Evolutionary conservation across 2,888 invertebrate genomes (phyloP).

Genomic region (Drosophila flavopinicola): DNA sequence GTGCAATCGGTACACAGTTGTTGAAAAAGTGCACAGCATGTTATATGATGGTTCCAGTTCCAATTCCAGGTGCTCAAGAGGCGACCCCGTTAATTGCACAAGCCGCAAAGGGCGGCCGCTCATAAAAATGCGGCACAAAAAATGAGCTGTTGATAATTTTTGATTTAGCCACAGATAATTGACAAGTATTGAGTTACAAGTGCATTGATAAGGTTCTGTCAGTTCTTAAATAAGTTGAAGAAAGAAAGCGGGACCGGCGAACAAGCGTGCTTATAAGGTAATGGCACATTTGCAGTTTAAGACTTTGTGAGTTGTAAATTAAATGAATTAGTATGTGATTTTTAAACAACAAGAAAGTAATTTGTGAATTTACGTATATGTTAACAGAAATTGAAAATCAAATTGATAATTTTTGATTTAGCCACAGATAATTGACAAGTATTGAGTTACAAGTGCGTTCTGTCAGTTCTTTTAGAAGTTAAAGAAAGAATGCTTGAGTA

Average conservation of each 20-base stretch:
- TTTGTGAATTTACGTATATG: too few relatives aligned
- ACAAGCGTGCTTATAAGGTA: too few relatives aligned
- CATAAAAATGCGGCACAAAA: conserved; percentile 26
- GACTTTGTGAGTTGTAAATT: too few relatives aligned
- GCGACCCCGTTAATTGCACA: conserved; percentile 62
- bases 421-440: conserved; percentile 57
- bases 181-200: conserved; percentile 51
- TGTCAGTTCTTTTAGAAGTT: conserved; percentile 18
- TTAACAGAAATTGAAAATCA: too few relatives aligned
- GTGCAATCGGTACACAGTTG: conserved; percentile 48
- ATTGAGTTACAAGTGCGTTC: conserved; percentile 41
- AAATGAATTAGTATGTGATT: too few relatives aligned
- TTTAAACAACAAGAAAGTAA: too few relatives aligned
- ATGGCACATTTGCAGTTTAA: too few relatives aligned
- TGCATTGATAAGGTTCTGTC: conserved; percentile 24
- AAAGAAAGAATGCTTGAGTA: conserved; percentile 6
- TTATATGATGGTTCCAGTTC: conserved; percentile 7
- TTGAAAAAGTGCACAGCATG: conserved; percentile 74
- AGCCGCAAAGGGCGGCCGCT: conserved; percentile 62
- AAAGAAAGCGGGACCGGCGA: too few relatives aligned
- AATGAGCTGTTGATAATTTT: conserved; percentile 30
- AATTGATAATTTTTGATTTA: too few relatives aligned
- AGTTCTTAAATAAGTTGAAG: conserved; percentile 8
- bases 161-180: conserved; percentile 49
- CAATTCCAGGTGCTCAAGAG: conserved; percentile 13